These are phyloP conservation scores for Loxodonta africana DNA, from an alignment of 2,113 vertebrate species.

Conservation along the genomic window DNA sequence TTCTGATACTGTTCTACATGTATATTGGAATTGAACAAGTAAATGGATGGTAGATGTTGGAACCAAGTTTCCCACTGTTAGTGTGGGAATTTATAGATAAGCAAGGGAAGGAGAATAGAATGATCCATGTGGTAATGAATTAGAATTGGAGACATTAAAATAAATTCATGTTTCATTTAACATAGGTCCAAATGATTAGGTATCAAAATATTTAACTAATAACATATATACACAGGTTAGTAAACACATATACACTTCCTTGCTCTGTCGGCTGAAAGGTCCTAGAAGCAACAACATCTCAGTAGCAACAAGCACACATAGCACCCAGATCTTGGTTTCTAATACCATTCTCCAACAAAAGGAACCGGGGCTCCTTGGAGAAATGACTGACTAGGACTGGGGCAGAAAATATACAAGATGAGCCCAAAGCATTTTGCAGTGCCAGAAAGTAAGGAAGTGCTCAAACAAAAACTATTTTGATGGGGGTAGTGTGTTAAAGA, in stretches of 20 bases:
- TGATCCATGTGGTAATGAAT: background rate
- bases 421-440: background rate
- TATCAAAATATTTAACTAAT: no score
- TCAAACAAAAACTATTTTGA: background rate
- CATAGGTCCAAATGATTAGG: background rate
- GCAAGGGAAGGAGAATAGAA: background rate
- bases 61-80: background rate
- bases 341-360: background rate
- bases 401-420: no score
- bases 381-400: background rate
- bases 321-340: no score
- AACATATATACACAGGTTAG: background rate
- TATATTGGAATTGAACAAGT: background rate
- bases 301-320: background rate
- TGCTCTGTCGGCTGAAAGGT: background rate
- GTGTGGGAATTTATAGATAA: background rate
- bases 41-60: background rate
- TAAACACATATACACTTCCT: background rate
- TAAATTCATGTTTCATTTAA: background rate
- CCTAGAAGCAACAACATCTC: background rate
- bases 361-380: background rate
- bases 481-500: background rate
- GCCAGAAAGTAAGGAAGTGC: background rate
- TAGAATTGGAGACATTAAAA: background rate
- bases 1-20: background rate